Base-by-base conservation (phyloP, 2,797 vertebrate species). In the Danionella dracula region DNA sequence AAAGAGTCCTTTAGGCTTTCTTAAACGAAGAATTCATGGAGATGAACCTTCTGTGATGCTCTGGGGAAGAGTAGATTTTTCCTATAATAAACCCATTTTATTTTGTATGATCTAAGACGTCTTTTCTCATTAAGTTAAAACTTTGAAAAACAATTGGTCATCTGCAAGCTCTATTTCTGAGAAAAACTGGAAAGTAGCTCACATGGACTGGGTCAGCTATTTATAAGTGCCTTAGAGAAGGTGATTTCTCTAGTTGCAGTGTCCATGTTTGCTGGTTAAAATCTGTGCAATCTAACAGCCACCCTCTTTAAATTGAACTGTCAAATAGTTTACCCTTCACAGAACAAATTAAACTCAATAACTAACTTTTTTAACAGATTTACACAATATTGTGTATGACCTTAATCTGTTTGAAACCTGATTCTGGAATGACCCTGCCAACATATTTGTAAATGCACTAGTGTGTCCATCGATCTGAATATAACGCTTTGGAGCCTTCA, bases 401-500 rank as follows among this genome's bases (percentile, higher is more conserved):
- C 29, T 62, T 62, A 31, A 12, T 53, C 67, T 50, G 54, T 45
- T 45, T 58, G 23, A 70, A 34, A 66, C 59, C 23, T 16, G 29
- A 16, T 31, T 16, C 44, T 50, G 51, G 70, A 29, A 27, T 61
- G 46, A 40, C 17, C 11, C 53, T 20, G 13, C 34, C 35, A 66
- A 31, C n/a, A n/a, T n/a, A n/a, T n/a, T n/a, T n/a, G n/a, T n/a
- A n/a, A n/a, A n/a, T n/a, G 31, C 37, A 50, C 35, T 6, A 41
- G 42, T 54, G 42, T 42, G 19, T 53, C 45, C 27, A 20, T 42
- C 23, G 27, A 7, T 54, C 35, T 42, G 44, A 45, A 63, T 35
- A 27, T 55, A 8, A 20, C 50, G 38, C 51, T 15, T 63, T 51
- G 37, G 20, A 48, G 60, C 72, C 73, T 68, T 72, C 34, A 70